Percentiles rank a stretch among this genome's conserved stretches.
phyloP scores from a whole-genome alignment of 2,113 vertebrate genomes.

The Talpa occidentalis region DNA sequence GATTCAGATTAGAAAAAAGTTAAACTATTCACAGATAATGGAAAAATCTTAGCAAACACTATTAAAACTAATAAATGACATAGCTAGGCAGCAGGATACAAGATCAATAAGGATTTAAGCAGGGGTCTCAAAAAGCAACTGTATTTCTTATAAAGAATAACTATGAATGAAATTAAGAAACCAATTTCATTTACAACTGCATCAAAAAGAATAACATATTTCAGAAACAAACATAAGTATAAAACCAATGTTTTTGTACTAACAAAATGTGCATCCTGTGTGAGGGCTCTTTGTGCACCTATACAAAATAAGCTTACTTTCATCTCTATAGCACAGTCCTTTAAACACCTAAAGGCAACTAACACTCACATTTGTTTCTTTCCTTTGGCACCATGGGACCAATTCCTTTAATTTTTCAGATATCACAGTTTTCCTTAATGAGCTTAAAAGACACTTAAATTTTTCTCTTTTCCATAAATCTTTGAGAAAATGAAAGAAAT shows the following conservation, averaged over 20 bases:
- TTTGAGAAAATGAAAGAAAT: background rate
- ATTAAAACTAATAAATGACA: background rate
- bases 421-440: background rate
- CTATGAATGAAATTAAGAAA: background rate
- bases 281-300: background rate
- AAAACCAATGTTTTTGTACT: background rate
- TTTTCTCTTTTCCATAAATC: background rate
- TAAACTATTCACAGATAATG: background rate
- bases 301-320: background rate
- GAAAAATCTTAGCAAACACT: background rate
- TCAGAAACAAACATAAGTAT: background rate
- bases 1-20: background rate
- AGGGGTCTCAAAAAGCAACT: background rate
- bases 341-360: background rate
- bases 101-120: background rate
- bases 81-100: background rate
- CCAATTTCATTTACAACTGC: background rate
- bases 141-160: background rate
- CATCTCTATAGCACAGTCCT: background rate
- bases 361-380: background rate
- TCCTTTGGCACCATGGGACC: background rate
- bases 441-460: background rate
- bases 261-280: background rate
- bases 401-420: background rate
- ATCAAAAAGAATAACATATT: background rate